phyloP scores from a whole-genome alignment of 2,113 vertebrate genomes.

The Nettapus auritus region DNA sequence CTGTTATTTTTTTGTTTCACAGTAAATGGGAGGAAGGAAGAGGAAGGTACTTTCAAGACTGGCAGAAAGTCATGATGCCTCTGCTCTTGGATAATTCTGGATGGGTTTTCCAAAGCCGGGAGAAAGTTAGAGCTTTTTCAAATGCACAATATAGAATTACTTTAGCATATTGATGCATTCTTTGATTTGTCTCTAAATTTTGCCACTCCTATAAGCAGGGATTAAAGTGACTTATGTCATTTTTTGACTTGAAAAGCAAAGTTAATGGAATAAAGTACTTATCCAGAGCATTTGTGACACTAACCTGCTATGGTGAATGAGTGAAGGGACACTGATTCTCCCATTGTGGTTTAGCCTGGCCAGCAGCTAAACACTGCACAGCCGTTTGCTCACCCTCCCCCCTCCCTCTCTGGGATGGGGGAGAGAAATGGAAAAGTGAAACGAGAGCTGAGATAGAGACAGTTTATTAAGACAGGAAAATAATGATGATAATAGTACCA shows the following conservation, averaged over 20 bases:
- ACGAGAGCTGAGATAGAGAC: too few species aligned
- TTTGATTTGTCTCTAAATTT: not conserved
- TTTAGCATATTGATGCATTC: not conserved
- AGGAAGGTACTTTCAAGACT: not conserved
- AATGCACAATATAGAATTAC: not conserved
- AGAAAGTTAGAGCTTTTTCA: not conserved
- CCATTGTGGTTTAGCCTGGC: too few species aligned
- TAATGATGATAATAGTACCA: too few species aligned
- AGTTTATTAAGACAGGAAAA: too few species aligned
- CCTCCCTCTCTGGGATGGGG: too few species aligned
- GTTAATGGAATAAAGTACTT: not conserved
- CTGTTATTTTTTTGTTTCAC: not conserved
- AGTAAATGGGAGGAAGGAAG: not conserved
- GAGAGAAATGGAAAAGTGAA: too few species aligned
- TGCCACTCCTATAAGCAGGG: not conserved
- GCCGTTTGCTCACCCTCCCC: too few species aligned
- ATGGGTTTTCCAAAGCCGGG: not conserved
- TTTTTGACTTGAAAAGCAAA: not conserved
- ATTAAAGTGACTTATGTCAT: not conserved
- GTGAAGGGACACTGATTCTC: not conserved
- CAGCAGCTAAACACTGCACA: too few species aligned
- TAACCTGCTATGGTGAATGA: not conserved
- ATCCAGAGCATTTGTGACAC: not conserved
- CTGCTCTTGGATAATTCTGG: not conserved
- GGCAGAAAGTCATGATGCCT: not conserved